Base-by-base conservation (phyloP, 2,888 invertebrate genomes). In the Pristionchus entomophagus region DNA sequence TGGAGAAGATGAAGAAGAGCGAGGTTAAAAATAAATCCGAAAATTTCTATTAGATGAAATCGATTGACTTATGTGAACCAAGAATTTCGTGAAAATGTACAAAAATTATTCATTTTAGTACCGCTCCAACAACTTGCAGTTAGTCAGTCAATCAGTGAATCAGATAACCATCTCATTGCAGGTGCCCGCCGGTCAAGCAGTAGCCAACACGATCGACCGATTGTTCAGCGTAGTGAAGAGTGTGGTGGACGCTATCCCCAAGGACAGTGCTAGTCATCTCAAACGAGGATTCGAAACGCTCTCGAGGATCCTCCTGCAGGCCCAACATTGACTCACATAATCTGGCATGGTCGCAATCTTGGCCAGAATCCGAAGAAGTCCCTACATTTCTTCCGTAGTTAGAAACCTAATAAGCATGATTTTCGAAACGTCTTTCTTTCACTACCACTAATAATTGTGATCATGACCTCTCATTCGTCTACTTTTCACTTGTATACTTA, bases 1-100 rank as follows among this genome's bases (percentile, higher is more conserved):
- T 53, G 2, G 83, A 84, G 19, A 62, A 32, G 26, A 32, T 84
- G 62, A 84, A 65, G 65, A 62, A 65, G 12, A 84, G 65, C 82
- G 82, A 82, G 59, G 82, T 82, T 29, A 22, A 5, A 22, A n/a
- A 10, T 56, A 56, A 56, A 14, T 56, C 19, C 17, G 49, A 45
- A 45, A 45, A 45, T 45, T 45, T 17, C 49, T 49, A 17, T 12
- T 12, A 49, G 14, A 45, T 45, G 45, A 45, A 14, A 6, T 6
- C 49, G 49, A 49, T 17, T 49, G 49, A 49, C 17, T 8, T 8
- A 49, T 49, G 17, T 12, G 49, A 12, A n/a, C n/a, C n/a, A n/a
- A n/a, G n/a, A n/a, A n/a, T n/a, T n/a, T n/a, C n/a, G n/a, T n/a
- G n/a, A n/a, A n/a, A n/a, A n/a, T n/a, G n/a, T n/a, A n/a, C n/a